Conservation (phyloP, 2,797 vertebrate genomes). For the Manis pentadactyla region DNA sequence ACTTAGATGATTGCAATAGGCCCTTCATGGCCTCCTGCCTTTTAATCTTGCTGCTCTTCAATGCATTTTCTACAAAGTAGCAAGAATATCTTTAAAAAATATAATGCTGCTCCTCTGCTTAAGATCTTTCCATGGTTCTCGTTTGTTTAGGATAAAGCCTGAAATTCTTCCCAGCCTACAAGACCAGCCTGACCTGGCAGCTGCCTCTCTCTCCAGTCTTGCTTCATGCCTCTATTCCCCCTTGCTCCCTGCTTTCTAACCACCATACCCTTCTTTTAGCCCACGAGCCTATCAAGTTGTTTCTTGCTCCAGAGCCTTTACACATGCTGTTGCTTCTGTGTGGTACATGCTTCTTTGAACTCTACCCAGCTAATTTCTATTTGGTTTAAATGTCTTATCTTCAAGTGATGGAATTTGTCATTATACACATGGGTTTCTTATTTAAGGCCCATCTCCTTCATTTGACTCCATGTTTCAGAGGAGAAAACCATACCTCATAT, state of each 20-base stretch:
- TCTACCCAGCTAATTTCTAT: neutral
- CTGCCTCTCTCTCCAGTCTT: neutral
- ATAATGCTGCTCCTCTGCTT: constrained; percentile 18
- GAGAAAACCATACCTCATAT: neutral
- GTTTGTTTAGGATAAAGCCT: neutral
- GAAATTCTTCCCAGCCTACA: neutral
- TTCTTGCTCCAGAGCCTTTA: neutral
- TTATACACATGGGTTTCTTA: neutral
- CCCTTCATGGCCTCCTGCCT: constrained; percentile 37
- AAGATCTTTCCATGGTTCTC: neutral
- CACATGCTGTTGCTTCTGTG: neutral
- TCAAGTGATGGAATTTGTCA: neutral
- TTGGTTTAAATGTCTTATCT: neutral
- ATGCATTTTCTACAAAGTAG: constrained; percentile 49
- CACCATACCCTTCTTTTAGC: neutral
- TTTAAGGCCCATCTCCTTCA: neutral
- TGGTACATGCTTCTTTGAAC: neutral
- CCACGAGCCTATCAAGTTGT: neutral
- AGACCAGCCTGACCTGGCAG: neutral
- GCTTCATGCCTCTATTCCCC: neutral
- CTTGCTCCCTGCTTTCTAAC: neutral
- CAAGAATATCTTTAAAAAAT: constrained; percentile 58
- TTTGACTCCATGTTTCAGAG: neutral
- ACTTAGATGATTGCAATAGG: neutral
- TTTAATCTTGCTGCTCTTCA: constrained; percentile 60